phyloP scores from a whole-genome alignment of 2,113 vertebrate species.

The Corythornis cristatus region DNA sequence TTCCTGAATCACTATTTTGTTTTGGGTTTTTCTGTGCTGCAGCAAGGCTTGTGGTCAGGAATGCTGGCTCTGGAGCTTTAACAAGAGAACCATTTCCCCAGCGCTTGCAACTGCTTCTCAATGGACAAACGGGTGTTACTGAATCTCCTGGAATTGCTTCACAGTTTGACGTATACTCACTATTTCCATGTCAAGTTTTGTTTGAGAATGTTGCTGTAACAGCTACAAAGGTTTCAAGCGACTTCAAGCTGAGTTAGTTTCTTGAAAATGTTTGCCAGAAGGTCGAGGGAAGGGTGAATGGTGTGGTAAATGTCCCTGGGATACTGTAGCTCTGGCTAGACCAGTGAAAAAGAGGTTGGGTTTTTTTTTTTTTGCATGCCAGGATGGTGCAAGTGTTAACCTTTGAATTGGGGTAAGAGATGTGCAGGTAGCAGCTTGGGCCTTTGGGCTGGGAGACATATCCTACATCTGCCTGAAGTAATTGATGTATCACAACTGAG shows the following conservation, averaged over 20 bases:
- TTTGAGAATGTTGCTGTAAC: conserved; percentile 6
- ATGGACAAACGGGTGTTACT: neutral
- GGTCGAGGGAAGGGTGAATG: neutral
- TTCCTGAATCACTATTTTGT: conserved; percentile 16
- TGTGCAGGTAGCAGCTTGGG: neutral
- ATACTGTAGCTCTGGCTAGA: neutral
- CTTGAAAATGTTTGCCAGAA: neutral
- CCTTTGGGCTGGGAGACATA: neutral
- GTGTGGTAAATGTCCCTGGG: neutral
- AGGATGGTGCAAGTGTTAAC: neutral
- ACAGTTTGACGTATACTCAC: neutral
- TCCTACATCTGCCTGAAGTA: neutral
- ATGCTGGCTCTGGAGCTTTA: conserved; percentile 6
- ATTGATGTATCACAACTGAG: neutral
- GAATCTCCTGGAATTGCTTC: conserved; percentile 29
- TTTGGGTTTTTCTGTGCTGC: conserved; percentile 21
- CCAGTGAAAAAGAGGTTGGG: neutral
- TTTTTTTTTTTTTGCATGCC: neutral
- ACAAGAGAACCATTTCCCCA: conserved; percentile 7
- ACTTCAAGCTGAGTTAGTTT: neutral
- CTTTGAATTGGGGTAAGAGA: neutral
- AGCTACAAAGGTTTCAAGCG: neutral
- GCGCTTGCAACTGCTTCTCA: conserved; percentile 18
- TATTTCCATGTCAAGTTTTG: conserved; percentile 1
- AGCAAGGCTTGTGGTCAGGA: conserved; percentile 53